These are phyloP conservation scores for Botia kubotai DNA, from an alignment of 2,797 vertebrate genomes.

Conservation along the genomic window DNA sequence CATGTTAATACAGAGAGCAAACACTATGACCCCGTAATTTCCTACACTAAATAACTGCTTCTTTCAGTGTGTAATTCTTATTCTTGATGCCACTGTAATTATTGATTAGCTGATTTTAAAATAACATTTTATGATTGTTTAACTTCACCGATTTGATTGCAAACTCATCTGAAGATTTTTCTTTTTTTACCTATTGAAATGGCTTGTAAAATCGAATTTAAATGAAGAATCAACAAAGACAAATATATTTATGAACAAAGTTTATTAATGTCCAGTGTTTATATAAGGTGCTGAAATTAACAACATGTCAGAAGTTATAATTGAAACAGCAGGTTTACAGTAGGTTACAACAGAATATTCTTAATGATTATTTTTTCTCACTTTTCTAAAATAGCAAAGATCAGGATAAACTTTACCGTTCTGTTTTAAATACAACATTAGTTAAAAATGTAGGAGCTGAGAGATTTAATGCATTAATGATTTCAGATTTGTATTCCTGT, in stretches of 20 bases:
- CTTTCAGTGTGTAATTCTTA: constrained; percentile 14
- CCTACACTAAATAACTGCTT: constrained; percentile 7
- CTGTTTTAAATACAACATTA: no score
- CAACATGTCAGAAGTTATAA: no score
- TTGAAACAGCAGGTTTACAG: background rate
- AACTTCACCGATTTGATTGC: background rate
- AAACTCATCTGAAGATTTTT: background rate
- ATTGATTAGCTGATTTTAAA: constrained; percentile 6
- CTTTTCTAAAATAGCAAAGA: background rate
- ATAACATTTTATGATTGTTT: no score
- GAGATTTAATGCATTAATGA: constrained; percentile 1
- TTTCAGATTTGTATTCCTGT: background rate
- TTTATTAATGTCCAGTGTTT: constrained; percentile 25
- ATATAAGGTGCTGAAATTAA: background rate
- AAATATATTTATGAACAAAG: background rate
- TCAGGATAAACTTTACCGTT: no score
- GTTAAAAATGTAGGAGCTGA: background rate
- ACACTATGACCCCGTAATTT: background rate
- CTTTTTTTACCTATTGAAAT: background rate
- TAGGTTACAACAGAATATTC: background rate
- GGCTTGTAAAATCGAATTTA: no score
- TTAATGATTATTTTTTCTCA: background rate
- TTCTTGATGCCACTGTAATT: background rate
- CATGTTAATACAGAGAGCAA: no score
- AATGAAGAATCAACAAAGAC: background rate